phyloP scores from a whole-genome alignment of 1,140 invertebrate genomes.

The Aporrectodea caliginosa region DNA sequence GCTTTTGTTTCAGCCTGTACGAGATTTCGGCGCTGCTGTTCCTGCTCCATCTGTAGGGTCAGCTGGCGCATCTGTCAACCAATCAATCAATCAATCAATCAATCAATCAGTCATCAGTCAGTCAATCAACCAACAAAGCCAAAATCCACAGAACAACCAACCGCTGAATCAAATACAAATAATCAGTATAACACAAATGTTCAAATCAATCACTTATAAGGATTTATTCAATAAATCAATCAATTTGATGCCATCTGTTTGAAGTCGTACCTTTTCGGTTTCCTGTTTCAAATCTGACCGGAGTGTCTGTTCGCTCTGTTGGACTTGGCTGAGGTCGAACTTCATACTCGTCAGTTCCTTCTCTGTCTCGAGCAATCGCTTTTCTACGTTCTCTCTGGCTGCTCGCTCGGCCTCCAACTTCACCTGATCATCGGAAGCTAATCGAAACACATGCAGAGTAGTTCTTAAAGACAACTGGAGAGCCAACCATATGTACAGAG shows the following conservation, averaged over 20 bases:
- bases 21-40: constrained; percentile 72
- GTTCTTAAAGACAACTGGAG: constrained; percentile 14
- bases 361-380: constrained; percentile 82
- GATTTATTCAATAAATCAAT: neutral
- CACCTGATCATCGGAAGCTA: constrained; percentile 71
- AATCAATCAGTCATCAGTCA: neutral
- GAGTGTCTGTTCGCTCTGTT: constrained; percentile 65
- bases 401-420: constrained; percentile 87
- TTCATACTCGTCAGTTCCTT: constrained; percentile 88
- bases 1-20: constrained; percentile 69
- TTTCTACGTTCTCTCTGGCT: constrained; percentile 75
- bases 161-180: neutral
- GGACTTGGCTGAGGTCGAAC: constrained; percentile 86
- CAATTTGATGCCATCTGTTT: neutral
- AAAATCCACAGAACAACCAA: neutral
- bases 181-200: neutral
- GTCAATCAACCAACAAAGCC: neutral
- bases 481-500: neutral
- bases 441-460: constrained; percentile 19
- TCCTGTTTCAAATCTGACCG: constrained; percentile 42
- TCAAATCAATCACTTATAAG: neutral
- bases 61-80: constrained; percentile 65
- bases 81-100: neutral
- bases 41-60: constrained; percentile 81
- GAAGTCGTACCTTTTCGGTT: constrained; percentile 49